Conservation (phyloP, 2,113 vertebrate species). For the Tor tambroides region DNA sequence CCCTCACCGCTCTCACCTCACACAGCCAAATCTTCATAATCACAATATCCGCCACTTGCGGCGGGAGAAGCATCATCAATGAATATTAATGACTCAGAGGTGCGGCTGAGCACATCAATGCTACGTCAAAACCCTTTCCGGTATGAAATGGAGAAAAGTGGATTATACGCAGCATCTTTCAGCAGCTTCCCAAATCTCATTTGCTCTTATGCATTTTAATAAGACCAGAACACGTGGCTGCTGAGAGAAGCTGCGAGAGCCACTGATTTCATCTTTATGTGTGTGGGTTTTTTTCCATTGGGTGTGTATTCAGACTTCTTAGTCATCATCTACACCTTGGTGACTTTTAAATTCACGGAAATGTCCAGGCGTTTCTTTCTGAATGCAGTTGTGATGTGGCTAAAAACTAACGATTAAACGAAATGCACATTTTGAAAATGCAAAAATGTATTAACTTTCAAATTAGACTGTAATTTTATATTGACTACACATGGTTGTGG, state of each 20-base stretch:
- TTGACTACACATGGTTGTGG: background rate
- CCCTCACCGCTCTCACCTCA: conserved; percentile 22
- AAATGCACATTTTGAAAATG: background rate
- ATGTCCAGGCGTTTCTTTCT: background rate
- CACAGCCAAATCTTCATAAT: conserved; percentile 48
- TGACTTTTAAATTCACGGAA: conserved; percentile 52
- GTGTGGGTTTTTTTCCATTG: conserved; percentile 29
- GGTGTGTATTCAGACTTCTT: conserved; percentile 40
- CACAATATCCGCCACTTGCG: conserved; percentile 62
- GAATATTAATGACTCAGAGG: conserved; percentile 78
- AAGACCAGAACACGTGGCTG: conserved; percentile 58
- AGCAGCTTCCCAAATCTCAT: conserved; percentile 78
- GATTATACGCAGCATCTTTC: conserved; percentile 80
- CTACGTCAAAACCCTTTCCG: conserved; percentile 72
- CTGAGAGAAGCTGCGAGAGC: background rate
- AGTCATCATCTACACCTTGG: conserved; percentile 34
- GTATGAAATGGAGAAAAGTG: conserved; percentile 75
- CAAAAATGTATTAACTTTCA: background rate
- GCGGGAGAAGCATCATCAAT: conserved; percentile 70
- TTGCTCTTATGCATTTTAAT: conserved; percentile 80
- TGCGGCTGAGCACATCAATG: conserved; percentile 65
- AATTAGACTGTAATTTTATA: background rate
- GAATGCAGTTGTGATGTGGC: background rate
- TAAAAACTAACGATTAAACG: background rate
- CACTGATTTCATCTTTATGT: conserved; percentile 26